Conservation (phyloP, 2,113 vertebrate species). For the Hippocampus barbouri region DNA sequence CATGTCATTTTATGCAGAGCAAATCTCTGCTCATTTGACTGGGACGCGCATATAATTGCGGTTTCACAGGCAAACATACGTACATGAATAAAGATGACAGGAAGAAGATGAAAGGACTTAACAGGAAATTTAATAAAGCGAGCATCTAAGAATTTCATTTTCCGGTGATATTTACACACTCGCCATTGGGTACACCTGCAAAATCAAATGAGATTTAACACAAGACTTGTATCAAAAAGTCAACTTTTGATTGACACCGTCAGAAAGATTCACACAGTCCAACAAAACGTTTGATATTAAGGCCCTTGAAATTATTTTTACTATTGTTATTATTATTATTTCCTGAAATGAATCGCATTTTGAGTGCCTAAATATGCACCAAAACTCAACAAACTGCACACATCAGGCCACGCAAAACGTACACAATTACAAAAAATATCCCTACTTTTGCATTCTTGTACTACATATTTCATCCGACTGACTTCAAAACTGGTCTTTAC, state of each 20-base stretch:
- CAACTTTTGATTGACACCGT: neutral
- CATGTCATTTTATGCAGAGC: constrained; percentile 27
- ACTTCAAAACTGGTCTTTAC: too few relatives aligned
- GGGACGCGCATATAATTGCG: neutral
- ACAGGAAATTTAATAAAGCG: neutral
- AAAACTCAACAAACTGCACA: too few relatives aligned
- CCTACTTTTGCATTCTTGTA: too few relatives aligned
- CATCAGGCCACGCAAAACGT: too few relatives aligned
- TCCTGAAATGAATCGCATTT: too few relatives aligned
- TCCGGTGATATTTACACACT: neutral
- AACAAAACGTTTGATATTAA: too few relatives aligned
- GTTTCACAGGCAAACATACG: neutral
- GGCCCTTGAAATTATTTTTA: too few relatives aligned
- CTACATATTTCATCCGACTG: too few relatives aligned
- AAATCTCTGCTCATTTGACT: constrained; percentile 6
- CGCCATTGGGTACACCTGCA: neutral
- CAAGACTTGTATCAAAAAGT: too few relatives aligned
- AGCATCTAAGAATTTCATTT: constrained; percentile 1
- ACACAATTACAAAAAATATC: too few relatives aligned
- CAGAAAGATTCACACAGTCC: neutral
- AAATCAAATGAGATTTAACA: neutral
- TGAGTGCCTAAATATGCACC: too few relatives aligned
- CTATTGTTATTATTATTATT: too few relatives aligned
- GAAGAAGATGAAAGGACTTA: neutral
- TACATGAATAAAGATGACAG: neutral